phyloP scores from a whole-genome alignment of 2,797 vertebrate species.

The Sebastes flavidus region DNA sequence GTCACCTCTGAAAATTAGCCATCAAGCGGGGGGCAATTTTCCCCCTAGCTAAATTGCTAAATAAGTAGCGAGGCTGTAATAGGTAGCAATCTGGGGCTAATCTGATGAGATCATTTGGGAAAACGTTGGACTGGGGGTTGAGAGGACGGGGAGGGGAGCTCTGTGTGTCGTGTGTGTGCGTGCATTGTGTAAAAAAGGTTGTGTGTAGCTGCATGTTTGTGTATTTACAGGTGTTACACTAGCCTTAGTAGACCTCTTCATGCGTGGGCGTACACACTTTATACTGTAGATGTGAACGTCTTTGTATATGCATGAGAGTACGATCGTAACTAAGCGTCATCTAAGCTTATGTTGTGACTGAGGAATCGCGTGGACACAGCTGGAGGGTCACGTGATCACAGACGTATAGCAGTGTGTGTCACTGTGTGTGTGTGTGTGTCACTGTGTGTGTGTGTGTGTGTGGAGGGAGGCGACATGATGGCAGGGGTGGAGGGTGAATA shows the following conservation, averaged over 20 bases:
- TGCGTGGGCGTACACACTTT: background rate
- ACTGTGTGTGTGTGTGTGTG: background rate
- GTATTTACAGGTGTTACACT: background rate
- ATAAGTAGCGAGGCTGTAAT: slow-evolving; percentile 84
- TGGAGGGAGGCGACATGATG: slow-evolving; percentile 8
- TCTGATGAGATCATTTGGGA: slow-evolving; percentile 85
- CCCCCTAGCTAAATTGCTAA: slow-evolving; percentile 81
- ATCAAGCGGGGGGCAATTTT: slow-evolving; percentile 80
- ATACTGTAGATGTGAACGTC: slow-evolving; percentile 36
- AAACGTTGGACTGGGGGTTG: slow-evolving; percentile 74
- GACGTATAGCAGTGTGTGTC: slow-evolving; percentile 15
- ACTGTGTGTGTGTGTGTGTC: background rate
- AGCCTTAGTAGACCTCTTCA: background rate
- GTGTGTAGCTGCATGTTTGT: slow-evolving; percentile 55
- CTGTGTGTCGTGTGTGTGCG: background rate
- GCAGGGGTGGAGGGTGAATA: slow-evolving; percentile 54
- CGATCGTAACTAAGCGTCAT: slow-evolving; percentile 88
- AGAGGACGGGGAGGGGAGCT: slow-evolving; percentile 32
- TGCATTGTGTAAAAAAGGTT: background rate
- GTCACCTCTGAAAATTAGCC: slow-evolving; percentile 84
- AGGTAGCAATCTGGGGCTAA: slow-evolving; percentile 85
- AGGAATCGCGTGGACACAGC: slow-evolving; percentile 93
- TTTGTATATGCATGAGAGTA: slow-evolving; percentile 68
- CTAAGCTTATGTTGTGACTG: slow-evolving; percentile 83
- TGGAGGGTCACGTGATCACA: slow-evolving; percentile 91